Conservation (phyloP, 2,113 vertebrate species). For the Amia ocellicauda region DNA sequence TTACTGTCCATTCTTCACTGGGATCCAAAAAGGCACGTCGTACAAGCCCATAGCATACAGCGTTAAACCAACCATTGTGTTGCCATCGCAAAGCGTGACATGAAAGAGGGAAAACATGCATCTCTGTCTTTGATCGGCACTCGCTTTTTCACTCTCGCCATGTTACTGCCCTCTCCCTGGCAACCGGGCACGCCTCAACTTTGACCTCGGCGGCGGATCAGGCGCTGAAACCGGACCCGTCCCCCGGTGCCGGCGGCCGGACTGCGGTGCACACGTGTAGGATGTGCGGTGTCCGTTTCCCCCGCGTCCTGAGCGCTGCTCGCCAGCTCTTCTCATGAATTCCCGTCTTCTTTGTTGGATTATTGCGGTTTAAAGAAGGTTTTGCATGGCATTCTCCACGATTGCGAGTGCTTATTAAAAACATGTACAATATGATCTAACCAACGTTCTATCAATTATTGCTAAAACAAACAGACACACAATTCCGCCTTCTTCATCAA, state of each 20-base stretch:
- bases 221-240: conserved; percentile 14
- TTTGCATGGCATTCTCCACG: too few relatives aligned
- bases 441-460: too few relatives aligned
- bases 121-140: neutral
- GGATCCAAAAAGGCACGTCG: conserved; percentile 13
- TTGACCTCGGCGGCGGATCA: conserved; percentile 47
- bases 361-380: too few relatives aligned
- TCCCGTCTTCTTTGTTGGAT: too few relatives aligned
- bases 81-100: conserved; percentile 3
- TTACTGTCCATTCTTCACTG: conserved; percentile 53
- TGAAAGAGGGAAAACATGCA: conserved; percentile 7
- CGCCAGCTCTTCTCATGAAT: too few relatives aligned
- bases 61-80: conserved; percentile 20
- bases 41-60: conserved; percentile 23
- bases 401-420: too few relatives aligned
- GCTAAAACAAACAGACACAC: too few relatives aligned
- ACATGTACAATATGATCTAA: too few relatives aligned
- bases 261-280: too few relatives aligned
- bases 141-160: conserved; percentile 36
- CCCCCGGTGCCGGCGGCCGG: neutral
- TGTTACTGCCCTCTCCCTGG: conserved; percentile 63
- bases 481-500: too few relatives aligned
- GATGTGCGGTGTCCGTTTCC: too few relatives aligned
- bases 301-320: too few relatives aligned
- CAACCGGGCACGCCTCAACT: conserved; percentile 66